Evolutionary conservation across 2,888 invertebrate genomes (phyloP).

Genomic region (Zygogramma bicolorata): DNA sequence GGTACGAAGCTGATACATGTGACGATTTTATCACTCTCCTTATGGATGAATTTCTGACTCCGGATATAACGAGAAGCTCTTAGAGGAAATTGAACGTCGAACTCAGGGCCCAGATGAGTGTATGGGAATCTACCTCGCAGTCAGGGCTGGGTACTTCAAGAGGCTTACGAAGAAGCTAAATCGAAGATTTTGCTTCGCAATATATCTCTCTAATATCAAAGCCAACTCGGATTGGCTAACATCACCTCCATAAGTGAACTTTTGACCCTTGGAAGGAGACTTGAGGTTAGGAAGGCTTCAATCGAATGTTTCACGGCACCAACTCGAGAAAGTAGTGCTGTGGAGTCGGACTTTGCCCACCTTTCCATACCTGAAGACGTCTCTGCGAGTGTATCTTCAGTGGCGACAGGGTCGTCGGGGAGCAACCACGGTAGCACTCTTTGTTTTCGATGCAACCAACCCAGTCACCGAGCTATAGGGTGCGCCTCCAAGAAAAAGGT

Average conservation of each 20-base stretch:
- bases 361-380: no score
- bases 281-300: no score
- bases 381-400: no score
- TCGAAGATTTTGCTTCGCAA: no score
- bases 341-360: background rate
- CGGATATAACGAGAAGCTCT: constrained; percentile 24
- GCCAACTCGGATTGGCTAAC: no score
- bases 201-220: no score
- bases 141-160: constrained; percentile 26
- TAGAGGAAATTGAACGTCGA: no score
- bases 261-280: no score
- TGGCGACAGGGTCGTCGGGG: background rate
- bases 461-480: background rate
- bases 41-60: constrained; percentile 22
- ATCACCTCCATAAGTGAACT: no score
- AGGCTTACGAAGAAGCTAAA: constrained; percentile 26
- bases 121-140: constrained; percentile 33
- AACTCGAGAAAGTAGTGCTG: background rate
- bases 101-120: constrained; percentile 48
- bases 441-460: background rate
- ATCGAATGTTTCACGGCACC: no score
- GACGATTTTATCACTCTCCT: constrained; percentile 21
- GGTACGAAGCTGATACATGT: constrained; percentile 7
- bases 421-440: background rate
- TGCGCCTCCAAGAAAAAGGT: no score